Conservation (phyloP, 2,888 invertebrate species). For the Drosophila yooni region DNA sequence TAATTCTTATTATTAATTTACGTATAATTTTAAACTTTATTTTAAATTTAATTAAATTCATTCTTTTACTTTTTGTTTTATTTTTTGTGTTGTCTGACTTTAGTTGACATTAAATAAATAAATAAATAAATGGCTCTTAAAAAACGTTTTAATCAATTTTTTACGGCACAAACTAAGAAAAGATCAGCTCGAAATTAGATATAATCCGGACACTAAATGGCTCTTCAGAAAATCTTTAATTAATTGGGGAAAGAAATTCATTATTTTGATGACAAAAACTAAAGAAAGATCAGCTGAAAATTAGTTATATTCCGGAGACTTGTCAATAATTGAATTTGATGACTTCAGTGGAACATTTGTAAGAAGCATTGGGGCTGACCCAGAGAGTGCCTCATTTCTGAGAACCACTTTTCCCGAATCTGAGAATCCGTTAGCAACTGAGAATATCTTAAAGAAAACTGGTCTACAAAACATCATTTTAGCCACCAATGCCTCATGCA, state of each 20-base stretch:
- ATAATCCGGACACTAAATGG: accelerated
- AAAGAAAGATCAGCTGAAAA: not conserved
- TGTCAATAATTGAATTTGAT: not conserved
- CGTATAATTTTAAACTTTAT: too few species aligned
- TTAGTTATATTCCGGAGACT: not conserved
- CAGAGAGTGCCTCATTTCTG: not conserved
- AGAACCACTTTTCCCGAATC: accelerated
- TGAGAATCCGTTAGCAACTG: not conserved
- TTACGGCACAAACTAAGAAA: accelerated
- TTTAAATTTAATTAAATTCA: too few species aligned
- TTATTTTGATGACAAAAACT: not conserved
- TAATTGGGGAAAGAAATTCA: not conserved
- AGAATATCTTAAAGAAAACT: not conserved
- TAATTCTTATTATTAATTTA: too few species aligned
- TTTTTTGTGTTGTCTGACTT: too few species aligned
- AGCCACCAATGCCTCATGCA: accelerated
- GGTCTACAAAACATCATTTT: not conserved
- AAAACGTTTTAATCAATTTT: not conserved
- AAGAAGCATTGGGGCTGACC: not conserved
- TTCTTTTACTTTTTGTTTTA: too few species aligned
- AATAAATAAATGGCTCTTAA: accelerated
- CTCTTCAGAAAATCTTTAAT: not conserved
- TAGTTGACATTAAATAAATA: too few species aligned
- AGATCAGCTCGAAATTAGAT: not conserved
- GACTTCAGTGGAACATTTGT: not conserved